A percentile compares a stretch with the other conserved stretches of the same genome.
phyloP scores from a whole-genome alignment of 2,113 vertebrate genomes.

The Cynoglossus semilaevis region DNA sequence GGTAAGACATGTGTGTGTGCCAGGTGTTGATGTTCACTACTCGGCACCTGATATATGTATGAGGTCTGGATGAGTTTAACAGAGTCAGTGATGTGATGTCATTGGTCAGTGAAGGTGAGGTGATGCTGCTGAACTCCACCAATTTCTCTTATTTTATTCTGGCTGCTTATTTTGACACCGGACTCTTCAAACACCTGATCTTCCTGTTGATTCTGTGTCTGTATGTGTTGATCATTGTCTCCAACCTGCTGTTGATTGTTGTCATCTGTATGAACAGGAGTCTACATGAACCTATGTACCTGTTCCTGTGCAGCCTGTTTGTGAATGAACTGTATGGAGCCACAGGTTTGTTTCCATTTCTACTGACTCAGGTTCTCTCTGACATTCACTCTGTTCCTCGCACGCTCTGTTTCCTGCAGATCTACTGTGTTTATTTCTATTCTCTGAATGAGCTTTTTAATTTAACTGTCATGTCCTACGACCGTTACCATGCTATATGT shows the following conservation, averaged over 20 bases:
- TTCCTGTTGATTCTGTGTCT: neutral
- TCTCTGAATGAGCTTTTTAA: neutral
- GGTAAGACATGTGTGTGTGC: neutral
- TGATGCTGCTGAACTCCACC: slow-evolving; percentile 7
- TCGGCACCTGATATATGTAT: neutral
- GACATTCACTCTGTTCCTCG: slow-evolving; percentile 6
- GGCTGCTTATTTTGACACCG: slow-evolving; percentile 9
- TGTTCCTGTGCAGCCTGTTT: slow-evolving; percentile 57
- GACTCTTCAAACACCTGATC: neutral
- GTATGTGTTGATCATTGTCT: neutral
- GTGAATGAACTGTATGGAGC: slow-evolving; percentile 59
- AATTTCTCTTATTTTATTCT: slow-evolving; percentile 20
- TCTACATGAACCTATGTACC: slow-evolving; percentile 66
- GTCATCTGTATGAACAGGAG: slow-evolving; percentile 50
- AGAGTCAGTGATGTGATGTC: neutral
- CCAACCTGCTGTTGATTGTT: slow-evolving; percentile 20
- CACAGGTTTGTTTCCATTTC: slow-evolving; percentile 34
- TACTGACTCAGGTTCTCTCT: slow-evolving; percentile 3
- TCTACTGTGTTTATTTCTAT: slow-evolving; percentile 15
- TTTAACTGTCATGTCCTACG: slow-evolving; percentile 69
- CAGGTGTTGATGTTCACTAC: neutral
- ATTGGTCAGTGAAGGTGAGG: neutral
- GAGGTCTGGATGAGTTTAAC: neutral
- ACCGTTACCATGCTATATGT: slow-evolving; percentile 70
- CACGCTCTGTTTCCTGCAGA: slow-evolving; percentile 17